These are phyloP conservation scores for Apodemus sylvaticus DNA, from an alignment of 2,113 vertebrate genomes.

Conservation along the genomic window DNA sequence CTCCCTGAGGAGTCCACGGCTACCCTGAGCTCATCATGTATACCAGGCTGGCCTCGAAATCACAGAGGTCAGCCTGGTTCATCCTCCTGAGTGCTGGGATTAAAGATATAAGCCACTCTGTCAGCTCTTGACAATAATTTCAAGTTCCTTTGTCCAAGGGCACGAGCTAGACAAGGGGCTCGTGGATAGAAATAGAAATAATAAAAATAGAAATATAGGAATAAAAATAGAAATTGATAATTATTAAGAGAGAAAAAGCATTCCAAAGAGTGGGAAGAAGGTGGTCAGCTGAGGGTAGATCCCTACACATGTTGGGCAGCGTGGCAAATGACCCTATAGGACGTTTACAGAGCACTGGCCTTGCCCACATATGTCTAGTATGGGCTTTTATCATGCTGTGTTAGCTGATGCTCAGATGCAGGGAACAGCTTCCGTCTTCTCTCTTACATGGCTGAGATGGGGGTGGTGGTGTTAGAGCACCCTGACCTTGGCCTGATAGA, in stretches of 20 bases:
- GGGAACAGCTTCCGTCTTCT: neutral
- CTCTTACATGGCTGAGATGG: neutral
- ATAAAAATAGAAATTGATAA: neutral
- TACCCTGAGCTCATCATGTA: neutral
- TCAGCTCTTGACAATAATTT: no score
- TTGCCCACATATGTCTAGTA: no score
- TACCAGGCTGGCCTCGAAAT: neutral
- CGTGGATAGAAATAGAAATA: neutral
- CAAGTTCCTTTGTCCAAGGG: neutral
- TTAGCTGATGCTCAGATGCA: neutral
- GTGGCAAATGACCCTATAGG: neutral
- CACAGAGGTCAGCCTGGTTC: neutral
- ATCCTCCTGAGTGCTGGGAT: neutral
- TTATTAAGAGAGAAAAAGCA: neutral
- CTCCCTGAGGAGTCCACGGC: neutral
- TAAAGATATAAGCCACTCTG: neutral
- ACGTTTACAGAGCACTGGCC: neutral
- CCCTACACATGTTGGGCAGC: fast-evolving
- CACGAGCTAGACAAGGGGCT: neutral
- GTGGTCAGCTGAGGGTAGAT: neutral
- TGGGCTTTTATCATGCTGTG: neutral
- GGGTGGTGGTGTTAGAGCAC: no score
- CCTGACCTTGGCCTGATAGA: neutral
- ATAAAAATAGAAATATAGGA: neutral
- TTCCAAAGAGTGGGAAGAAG: neutral